These are phyloP conservation scores for Madoqua kirkii DNA, from an alignment of 2,113 vertebrate species.

Conservation along the genomic window DNA sequence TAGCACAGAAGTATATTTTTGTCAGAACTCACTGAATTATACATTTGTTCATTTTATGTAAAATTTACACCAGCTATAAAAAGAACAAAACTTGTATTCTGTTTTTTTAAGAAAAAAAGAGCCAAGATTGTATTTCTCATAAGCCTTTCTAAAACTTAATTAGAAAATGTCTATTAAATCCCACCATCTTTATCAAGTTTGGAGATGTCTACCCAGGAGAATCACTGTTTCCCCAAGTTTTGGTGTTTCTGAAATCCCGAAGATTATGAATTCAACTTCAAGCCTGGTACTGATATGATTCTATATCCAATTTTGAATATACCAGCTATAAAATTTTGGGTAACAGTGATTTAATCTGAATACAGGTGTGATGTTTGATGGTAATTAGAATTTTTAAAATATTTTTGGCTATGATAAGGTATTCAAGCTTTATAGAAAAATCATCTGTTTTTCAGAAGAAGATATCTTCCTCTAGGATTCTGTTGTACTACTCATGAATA, in stretches of 20 bases:
- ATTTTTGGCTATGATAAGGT: not conserved
- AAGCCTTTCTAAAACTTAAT: not conserved
- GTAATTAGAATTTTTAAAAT: not conserved
- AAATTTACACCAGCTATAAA: not conserved
- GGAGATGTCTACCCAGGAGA: no score
- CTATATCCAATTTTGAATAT: not conserved
- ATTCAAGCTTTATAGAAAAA: not conserved
- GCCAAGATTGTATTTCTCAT: not conserved
- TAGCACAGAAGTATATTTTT: not conserved
- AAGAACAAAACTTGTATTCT: not conserved
- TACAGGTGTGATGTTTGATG: not conserved
- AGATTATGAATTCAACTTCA: not conserved
- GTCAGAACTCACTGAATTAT: not conserved
- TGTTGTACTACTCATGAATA: not conserved
- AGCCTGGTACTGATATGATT: not conserved
- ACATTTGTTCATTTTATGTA: not conserved
- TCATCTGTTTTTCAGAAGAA: not conserved
- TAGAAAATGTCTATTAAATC: not conserved
- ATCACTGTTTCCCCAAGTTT: not conserved
- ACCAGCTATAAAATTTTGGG: not conserved
- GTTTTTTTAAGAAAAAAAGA: not conserved
- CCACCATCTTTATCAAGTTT: not conserved
- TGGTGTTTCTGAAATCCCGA: not conserved
- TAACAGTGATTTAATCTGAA: not conserved
- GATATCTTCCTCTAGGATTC: not conserved